phyloP scores from a whole-genome alignment of 2,888 invertebrate genomes.

The Tenthredo livida region DNA sequence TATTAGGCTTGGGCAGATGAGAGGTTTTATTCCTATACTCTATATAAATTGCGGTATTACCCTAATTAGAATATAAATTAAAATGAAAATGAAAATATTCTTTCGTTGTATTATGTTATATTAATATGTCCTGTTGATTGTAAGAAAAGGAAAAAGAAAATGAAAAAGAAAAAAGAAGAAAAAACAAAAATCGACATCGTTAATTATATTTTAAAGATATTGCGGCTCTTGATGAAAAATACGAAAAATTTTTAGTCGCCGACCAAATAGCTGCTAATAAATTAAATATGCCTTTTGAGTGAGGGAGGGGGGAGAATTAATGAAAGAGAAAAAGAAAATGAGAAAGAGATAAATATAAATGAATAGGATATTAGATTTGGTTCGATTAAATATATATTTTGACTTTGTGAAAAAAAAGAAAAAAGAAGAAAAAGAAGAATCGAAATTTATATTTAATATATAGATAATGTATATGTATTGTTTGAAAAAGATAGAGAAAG shows the following conservation, averaged over 20 bases:
- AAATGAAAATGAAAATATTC: too few species aligned
- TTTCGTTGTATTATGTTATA: neutral
- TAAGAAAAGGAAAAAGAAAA: neutral
- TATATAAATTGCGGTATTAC: neutral
- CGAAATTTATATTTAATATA: neutral
- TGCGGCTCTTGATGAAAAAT: neutral
- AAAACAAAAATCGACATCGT: neutral
- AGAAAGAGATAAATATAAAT: neutral
- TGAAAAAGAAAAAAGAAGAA: too few species aligned
- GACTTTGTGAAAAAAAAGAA: neutral
- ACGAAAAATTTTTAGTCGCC: neutral
- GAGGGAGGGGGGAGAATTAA: neutral
- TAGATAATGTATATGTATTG: neutral
- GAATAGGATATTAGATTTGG: neutral
- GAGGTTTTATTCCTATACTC: neutral
- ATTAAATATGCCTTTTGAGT: neutral
- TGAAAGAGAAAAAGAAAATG: neutral
- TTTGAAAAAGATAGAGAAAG: too few species aligned
- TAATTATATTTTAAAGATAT: neutral
- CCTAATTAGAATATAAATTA: neutral
- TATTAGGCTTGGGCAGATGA: conserved; percentile 19
- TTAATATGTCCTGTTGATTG: neutral
- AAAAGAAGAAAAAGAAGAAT: neutral
- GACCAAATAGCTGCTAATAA: conserved; percentile 1
- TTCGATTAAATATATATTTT: neutral